phyloP scores from a whole-genome alignment of 64 coral and sea anemone genomes.

The Pachyseris speciosa region DNA sequence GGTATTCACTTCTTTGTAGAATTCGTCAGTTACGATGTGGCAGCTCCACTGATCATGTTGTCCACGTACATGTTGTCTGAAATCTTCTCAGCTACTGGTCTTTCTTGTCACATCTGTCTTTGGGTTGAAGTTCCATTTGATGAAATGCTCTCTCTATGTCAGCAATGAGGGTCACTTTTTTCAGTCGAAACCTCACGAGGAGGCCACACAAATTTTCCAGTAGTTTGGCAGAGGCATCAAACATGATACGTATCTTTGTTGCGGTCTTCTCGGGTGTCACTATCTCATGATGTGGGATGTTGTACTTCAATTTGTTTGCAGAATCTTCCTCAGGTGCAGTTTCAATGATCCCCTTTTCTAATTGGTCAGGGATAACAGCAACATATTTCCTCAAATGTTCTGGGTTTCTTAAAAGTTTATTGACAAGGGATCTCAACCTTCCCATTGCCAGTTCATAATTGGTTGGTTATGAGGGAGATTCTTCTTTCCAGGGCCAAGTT shows the following conservation, averaged over 20 bases:
- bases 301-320: background rate
- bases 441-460: too few relatives aligned
- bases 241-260: slow-evolving; percentile 54
- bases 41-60: slow-evolving; percentile 55
- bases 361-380: slow-evolving; percentile 54
- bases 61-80: slow-evolving; percentile 68
- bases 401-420: slow-evolving; percentile 38
- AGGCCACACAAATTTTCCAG: slow-evolving; percentile 53
- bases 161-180: slow-evolving; percentile 7
- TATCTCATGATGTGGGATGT: background rate
- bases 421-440: slow-evolving; percentile 13
- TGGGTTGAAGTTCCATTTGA: slow-evolving; percentile 28
- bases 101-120: slow-evolving; percentile 50
- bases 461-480: too few relatives aligned
- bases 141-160: slow-evolving; percentile 30
- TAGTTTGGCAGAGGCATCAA: slow-evolving; percentile 58
- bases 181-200: slow-evolving; percentile 21
- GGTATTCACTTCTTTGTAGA: slow-evolving; percentile 61
- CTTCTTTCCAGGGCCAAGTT: too few relatives aligned
- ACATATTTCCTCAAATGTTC: slow-evolving; percentile 21
- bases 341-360: slow-evolving; percentile 53
- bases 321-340: background rate
- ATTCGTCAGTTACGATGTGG: slow-evolving; percentile 38
- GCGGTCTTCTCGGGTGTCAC: slow-evolving; percentile 17
- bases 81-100: slow-evolving; percentile 28